These are phyloP conservation scores for Lamellibrachia satsuma DNA, from an alignment of 2,888 invertebrate genomes.

Conservation along the genomic window DNA sequence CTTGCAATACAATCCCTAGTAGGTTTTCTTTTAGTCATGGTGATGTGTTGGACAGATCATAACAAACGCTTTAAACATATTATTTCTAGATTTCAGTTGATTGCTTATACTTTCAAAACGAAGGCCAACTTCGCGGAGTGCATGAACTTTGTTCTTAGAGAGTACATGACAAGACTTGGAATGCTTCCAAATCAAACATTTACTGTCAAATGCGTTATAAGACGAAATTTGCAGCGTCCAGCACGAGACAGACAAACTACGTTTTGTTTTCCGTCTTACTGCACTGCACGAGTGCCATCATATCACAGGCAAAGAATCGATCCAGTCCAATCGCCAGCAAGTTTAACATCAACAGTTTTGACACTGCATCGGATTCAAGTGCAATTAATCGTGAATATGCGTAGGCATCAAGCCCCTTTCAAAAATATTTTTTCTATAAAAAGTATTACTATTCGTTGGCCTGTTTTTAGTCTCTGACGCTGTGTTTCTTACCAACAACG, in stretches of 20 bases:
- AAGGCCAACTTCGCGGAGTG: not conserved
- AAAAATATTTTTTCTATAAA: not conserved
- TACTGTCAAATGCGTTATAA: not conserved
- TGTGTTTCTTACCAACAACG: conserved; percentile 4
- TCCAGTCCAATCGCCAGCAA: not conserved
- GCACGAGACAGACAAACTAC: not conserved
- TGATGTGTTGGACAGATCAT: not conserved
- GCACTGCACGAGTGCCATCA: conserved; percentile 8
- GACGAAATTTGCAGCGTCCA: not conserved
- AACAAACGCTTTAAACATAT: not conserved
- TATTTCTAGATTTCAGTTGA: not conserved
- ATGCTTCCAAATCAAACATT: conserved; percentile 1
- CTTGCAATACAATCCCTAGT: not conserved
- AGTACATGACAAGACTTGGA: not conserved
- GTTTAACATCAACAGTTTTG: not conserved
- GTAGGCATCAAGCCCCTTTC: conserved; percentile 1
- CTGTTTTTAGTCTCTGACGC: not conserved
- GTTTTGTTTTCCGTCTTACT: not conserved
- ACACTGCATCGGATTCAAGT: not conserved
- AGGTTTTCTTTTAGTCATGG: not conserved
- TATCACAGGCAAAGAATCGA: conserved; percentile 1
- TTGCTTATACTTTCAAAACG: not conserved
- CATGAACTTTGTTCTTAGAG: not conserved
- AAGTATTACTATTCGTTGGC: not conserved
- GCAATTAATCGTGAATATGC: not conserved